Percentiles rank a stretch among this genome's conserved stretches.
Conservation (phyloP, 2,888 invertebrate species). For the Coenonympha arcania region DNA sequence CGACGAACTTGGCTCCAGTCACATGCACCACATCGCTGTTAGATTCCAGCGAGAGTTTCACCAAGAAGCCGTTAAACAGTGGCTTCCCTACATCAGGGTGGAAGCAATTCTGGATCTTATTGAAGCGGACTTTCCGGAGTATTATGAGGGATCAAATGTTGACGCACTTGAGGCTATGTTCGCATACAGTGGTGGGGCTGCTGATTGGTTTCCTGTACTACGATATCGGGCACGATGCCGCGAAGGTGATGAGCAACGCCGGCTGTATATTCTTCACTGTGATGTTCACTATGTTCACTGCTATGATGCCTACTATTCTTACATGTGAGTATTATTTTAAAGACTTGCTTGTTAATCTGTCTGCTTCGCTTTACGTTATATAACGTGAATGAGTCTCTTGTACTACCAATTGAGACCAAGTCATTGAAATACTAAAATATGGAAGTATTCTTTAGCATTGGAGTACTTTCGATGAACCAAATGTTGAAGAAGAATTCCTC, state of each 20-base stretch:
- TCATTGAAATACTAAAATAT: too few relatives aligned
- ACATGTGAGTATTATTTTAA: constrained; percentile 88
- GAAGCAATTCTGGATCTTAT: constrained; percentile 89
- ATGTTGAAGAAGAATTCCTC: too few relatives aligned
- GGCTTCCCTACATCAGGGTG: constrained; percentile 87
- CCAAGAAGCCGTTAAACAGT: constrained; percentile 76
- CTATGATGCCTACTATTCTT: constrained; percentile 98
- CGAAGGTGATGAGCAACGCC: constrained; percentile 94
- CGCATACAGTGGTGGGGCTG: constrained; percentile 90
- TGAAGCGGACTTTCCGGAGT: constrained; percentile 87
- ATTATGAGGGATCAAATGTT: constrained; percentile 90
- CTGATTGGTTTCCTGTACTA: constrained; percentile 95
- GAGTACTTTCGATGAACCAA: too few relatives aligned
- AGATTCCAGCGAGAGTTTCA: constrained; percentile 82
- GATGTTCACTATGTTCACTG: constrained; percentile 97
- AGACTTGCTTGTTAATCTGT: too few relatives aligned
- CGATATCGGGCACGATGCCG: constrained; percentile 93
- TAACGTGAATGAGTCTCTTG: too few relatives aligned
- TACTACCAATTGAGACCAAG: too few relatives aligned
- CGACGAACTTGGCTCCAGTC: constrained; percentile 65
- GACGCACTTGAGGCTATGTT: constrained; percentile 89
- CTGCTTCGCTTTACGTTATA: too few relatives aligned
- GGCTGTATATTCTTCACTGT: constrained; percentile 97
- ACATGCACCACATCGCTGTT: constrained; percentile 81
- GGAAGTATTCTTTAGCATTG: too few relatives aligned